Conservation (phyloP, 2,888 invertebrate species). For the Drosophila emarginata region DNA sequence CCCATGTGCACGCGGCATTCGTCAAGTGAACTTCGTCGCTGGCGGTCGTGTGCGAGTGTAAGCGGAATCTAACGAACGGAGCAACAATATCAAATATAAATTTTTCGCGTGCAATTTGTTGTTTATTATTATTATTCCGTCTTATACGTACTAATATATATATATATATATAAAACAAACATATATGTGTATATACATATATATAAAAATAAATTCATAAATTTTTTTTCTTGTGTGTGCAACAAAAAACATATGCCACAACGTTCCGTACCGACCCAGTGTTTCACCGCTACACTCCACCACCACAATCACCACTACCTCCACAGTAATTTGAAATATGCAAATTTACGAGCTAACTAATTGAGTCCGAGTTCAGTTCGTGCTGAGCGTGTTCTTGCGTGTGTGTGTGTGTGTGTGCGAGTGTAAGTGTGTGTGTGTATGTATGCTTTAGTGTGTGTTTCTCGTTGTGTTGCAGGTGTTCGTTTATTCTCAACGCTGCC, state of each 20-base stretch:
- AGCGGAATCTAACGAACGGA: slow-evolving; percentile 47
- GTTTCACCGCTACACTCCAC: neutral
- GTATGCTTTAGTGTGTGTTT: slow-evolving; percentile 40
- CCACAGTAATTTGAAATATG: slow-evolving; percentile 61
- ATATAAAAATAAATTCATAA: slow-evolving; percentile 16
- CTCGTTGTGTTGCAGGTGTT: slow-evolving; percentile 46
- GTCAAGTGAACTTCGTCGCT: slow-evolving; percentile 78
- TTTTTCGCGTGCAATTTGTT: slow-evolving; percentile 45
- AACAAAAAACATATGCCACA: slow-evolving; percentile 37
- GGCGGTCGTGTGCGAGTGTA: slow-evolving; percentile 72
- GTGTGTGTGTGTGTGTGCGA: slow-evolving; percentile 34
- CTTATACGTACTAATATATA: slow-evolving; percentile 1
- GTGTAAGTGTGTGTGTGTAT: slow-evolving; percentile 55
- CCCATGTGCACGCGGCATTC: slow-evolving; percentile 52
- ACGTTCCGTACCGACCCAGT: neutral
- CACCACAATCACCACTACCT: slow-evolving; percentile 10
- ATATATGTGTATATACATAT: slow-evolving; percentile 13
- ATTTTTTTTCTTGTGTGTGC: slow-evolving; percentile 38
- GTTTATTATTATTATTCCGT: slow-evolving; percentile 33
- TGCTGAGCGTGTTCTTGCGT: slow-evolving; percentile 7
- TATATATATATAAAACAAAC: neutral
- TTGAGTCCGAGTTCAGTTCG: slow-evolving; percentile 55
- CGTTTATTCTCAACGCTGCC: slow-evolving; percentile 20
- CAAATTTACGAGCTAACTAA: slow-evolving; percentile 76
- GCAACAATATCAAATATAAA: slow-evolving; percentile 49